Evolutionary conservation across 2,113 vertebrate genomes (phyloP), one percentile per base, ranked within the genome.

Genomic region (Piaya cayana): DNA sequence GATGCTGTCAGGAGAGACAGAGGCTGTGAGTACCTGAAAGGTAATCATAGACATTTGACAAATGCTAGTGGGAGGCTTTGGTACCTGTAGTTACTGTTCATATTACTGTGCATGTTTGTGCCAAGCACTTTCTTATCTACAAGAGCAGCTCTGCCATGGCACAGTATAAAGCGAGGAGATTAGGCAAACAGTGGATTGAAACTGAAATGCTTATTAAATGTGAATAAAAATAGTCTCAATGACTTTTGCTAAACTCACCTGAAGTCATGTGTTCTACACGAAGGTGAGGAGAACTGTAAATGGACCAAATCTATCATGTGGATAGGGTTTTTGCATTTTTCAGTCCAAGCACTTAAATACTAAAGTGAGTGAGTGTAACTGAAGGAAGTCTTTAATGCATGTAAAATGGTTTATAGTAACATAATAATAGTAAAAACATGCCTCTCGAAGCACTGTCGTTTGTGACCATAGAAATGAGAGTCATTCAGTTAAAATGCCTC

Each of bases 121-220:
- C 86, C 91, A 89, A 72, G 30, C 13, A 15, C 21, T 71, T 88
- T 65, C 86, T 91, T 91, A 93, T 86, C 91, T 92, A 21, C n/a
- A 76, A 32, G 5, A 82, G 36, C 62, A 91, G 84, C 58, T 91
- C 70, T 84, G 39, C 63, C 62, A 20, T n/a, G 84, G 78, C 39
- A 79, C 32, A 55, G 53, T 34, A 26, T 10, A 95, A 29, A 78
- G 47, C 52, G 49, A 65, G 80, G 29, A 89, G 62, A 82, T 87
- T 62, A 88, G 72, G 56, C 26, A 63, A 88, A 67, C 25, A n/a
- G 60, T 53, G 58, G 53, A 30, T 36, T 89, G 62, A 87, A 94
- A 86, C 26, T 63, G 19, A 86, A 92, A 82, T 58, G 30, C 27
- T 95, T 93, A 52, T 82, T 76, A 76, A 84, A 49, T 84, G 78